These are phyloP conservation scores for Peromyscus nudipes DNA, from an alignment of 2,797 vertebrate genomes.

Conservation along the genomic window DNA sequence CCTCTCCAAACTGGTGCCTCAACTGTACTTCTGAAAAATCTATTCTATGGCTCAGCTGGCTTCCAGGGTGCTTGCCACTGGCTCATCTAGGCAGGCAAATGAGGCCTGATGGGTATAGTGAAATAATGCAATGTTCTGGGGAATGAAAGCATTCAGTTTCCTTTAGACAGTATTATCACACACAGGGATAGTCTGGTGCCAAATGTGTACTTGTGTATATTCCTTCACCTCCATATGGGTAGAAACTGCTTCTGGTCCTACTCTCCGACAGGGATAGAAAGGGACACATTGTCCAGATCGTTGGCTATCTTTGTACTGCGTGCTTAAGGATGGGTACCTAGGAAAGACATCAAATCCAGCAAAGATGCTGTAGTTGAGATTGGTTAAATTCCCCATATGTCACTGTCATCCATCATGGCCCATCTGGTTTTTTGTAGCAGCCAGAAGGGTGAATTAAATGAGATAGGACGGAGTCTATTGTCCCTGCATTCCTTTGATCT, in stretches of 20 bases:
- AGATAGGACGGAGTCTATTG: not conserved
- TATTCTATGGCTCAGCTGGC: not conserved
- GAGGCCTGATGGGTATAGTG: not conserved
- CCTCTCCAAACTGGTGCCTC: not conserved
- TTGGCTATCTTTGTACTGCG: not conserved
- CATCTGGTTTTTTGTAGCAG: constrained; percentile 16
- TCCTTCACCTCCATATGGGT: not conserved
- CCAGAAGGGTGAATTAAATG: constrained; percentile 15
- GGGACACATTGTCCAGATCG: not conserved
- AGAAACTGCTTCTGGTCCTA: not conserved
- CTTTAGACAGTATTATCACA: not conserved
- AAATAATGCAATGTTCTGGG: not conserved
- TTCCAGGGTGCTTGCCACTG: not conserved
- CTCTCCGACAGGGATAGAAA: not conserved
- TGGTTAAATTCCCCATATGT: not conserved
- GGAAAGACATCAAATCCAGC: not conserved
- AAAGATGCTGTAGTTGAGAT: not conserved
- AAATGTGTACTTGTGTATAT: not conserved
- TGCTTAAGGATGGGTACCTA: not conserved
- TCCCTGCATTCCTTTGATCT: not conserved
- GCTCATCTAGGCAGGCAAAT: not conserved
- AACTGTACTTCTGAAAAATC: too few species aligned
- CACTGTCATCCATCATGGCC: not conserved
- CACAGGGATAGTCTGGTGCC: not conserved
- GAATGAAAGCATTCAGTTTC: not conserved